Conservation (phyloP, 1,140 invertebrate genomes). For the Scaptomyza hsui region DNA sequence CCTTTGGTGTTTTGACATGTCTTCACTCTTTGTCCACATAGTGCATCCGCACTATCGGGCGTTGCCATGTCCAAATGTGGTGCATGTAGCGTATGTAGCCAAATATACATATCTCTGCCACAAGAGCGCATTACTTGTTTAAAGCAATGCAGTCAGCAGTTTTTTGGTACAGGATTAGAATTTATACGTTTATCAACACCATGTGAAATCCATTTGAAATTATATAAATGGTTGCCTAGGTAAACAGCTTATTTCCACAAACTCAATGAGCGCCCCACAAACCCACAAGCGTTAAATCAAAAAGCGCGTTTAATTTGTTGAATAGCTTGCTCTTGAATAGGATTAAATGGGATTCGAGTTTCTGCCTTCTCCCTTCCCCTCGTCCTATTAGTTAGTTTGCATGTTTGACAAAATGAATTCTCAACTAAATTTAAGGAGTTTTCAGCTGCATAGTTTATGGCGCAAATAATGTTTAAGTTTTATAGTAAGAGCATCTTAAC, state of each 20-base stretch:
- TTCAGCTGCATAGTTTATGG: neutral
- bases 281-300: conserved; percentile 2
- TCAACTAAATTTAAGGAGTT: neutral
- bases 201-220: conserved; percentile 4
- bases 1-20: conserved; percentile 5
- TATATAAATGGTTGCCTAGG: conserved; percentile 1
- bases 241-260: neutral
- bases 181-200: neutral
- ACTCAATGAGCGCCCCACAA: neutral
- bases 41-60: conserved; percentile 59
- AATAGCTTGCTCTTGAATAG: neutral
- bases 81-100: neutral
- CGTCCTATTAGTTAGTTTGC: neutral
- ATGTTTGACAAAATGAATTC: neutral
- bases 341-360: neutral
- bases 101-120: conserved; percentile 26
- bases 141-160: conserved; percentile 35
- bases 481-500: neutral
- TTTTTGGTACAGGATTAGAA: conserved; percentile 13
- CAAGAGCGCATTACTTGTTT: conserved; percentile 21
- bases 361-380: too few relatives aligned
- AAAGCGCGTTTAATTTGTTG: neutral
- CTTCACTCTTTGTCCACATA: conserved; percentile 22
- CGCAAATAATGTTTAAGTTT: neutral
- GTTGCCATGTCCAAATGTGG: conserved; percentile 44